phyloP scores from a whole-genome alignment of 2,797 vertebrate species.

The Clarias fuscus region DNA sequence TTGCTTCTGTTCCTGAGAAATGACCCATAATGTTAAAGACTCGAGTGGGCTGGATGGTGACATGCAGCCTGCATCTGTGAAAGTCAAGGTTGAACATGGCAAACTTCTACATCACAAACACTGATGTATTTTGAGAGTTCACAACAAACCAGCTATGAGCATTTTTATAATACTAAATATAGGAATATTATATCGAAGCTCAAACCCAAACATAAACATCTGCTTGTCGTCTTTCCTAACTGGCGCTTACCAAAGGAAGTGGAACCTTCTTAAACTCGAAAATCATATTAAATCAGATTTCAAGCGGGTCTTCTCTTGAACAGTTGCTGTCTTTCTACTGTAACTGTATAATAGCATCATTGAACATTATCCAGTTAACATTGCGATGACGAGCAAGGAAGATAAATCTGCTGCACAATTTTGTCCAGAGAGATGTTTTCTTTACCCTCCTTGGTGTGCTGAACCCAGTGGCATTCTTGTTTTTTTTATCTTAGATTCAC shows the following conservation, averaged over 20 bases:
- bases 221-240: background rate
- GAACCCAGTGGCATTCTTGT: slow-evolving; percentile 13
- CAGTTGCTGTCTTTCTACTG: background rate
- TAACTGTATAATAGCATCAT: slow-evolving; percentile 4
- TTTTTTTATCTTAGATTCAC: slow-evolving; percentile 32
- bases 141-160: background rate
- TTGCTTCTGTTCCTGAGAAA: background rate
- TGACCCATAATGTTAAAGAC: background rate
- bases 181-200: background rate
- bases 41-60: background rate
- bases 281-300: background rate
- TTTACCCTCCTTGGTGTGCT: background rate
- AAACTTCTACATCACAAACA: slow-evolving; percentile 29
- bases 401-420: slow-evolving; percentile 20
- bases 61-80: background rate
- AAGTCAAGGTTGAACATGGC: background rate
- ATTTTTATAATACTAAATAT: background rate
- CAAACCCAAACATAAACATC: background rate
- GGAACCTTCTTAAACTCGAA: background rate
- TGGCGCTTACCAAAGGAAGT: background rate
- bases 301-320: background rate
- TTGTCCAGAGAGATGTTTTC: background rate
- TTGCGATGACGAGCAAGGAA: background rate
- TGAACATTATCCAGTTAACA: slow-evolving; percentile 25
- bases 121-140: background rate